Percentiles rank a stretch among this genome's conserved stretches.
These are phyloP conservation scores for Caenorhabditis brenneri DNA, from an alignment of 1,140 invertebrate species.

Conservation along the genomic window DNA sequence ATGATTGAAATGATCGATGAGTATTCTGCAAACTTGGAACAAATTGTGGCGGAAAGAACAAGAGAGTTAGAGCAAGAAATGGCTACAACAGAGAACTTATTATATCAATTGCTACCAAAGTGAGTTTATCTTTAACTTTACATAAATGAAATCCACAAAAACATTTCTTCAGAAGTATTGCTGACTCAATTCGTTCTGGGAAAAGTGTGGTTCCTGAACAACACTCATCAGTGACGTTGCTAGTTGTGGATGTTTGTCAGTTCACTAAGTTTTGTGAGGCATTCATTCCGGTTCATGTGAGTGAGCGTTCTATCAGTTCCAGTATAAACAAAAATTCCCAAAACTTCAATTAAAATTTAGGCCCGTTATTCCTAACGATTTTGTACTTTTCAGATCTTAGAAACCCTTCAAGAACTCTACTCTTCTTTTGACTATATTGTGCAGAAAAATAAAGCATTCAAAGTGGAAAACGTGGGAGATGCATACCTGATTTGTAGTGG, in stretches of 20 bases:
- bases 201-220: not conserved
- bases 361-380: too few relatives aligned
- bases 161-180: slow-evolving; percentile 23
- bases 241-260: slow-evolving; percentile 45
- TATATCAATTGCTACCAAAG: slow-evolving; percentile 48
- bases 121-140: not conserved
- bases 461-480: slow-evolving; percentile 53
- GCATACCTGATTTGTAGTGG: slow-evolving; percentile 48
- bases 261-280: slow-evolving; percentile 49
- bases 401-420: slow-evolving; percentile 44
- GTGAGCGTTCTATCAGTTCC: too few relatives aligned
- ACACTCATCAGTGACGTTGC: slow-evolving; percentile 28
- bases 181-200: slow-evolving; percentile 25
- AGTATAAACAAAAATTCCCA: too few relatives aligned
- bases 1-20: slow-evolving; percentile 54
- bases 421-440: slow-evolving; percentile 44
- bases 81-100: slow-evolving; percentile 36
- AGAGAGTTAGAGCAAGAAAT: slow-evolving; percentile 42
- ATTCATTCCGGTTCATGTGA: slow-evolving; percentile 51
- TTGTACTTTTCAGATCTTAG: slow-evolving; percentile 6
- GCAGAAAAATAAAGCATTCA: slow-evolving; percentile 19
- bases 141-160: not conserved
- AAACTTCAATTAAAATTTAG: not conserved
- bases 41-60: slow-evolving; percentile 50
- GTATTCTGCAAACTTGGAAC: slow-evolving; percentile 49